Base-by-base conservation (phyloP, 2,888 invertebrate genomes). In the Pemphredon lugubris region DNA sequence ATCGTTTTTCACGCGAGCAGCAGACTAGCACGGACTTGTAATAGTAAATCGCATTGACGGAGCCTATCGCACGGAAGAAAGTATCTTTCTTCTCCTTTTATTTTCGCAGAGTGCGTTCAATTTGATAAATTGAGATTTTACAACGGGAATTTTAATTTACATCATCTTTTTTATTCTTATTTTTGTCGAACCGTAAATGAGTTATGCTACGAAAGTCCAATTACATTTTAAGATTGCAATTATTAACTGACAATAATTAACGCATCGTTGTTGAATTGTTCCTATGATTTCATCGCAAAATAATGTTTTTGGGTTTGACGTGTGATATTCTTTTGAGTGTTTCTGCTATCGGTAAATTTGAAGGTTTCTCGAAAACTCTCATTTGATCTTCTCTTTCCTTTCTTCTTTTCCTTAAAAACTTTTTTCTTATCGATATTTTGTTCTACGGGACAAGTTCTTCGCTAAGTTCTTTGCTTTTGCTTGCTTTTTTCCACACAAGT, bases 401-500 rank as follows among this genome's bases (percentile, higher is more conserved):
- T 39, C 18, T 2, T 16, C 0, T 11, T 23, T 20, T 13, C 37
- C 30, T 5, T 30, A 21, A 6, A 9, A 14, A 9, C 51, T 37
- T 13, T 26, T 51, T 2, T 50, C 45, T 30, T 21, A 18, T 34
- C 34, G 4, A 7, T 26, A n/a, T n/a, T 4, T 40, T 5, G 11
- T 16, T 6, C 1, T 14, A 40, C 40, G 9, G n/a, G 44, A 45
- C 44, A 11, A 20, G 11, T 37, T 30, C 9, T 7, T 45, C 51
- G 13, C 26, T 18, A 18, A 37, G 34, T 64, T 57, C 48, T 6
- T 26, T 34, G 59, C 64, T 65, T 57, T 21, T 66, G 73, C 70
- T 66, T 70, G 65, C 47, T 59, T 59, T 50, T 13, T 26, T 48
- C 34, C 23, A 60, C 57, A 70, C 54, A 61, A 58, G 9, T 40